Conservation (phyloP, 2,797 vertebrate species). For the Leptatherina wallacei region DNA sequence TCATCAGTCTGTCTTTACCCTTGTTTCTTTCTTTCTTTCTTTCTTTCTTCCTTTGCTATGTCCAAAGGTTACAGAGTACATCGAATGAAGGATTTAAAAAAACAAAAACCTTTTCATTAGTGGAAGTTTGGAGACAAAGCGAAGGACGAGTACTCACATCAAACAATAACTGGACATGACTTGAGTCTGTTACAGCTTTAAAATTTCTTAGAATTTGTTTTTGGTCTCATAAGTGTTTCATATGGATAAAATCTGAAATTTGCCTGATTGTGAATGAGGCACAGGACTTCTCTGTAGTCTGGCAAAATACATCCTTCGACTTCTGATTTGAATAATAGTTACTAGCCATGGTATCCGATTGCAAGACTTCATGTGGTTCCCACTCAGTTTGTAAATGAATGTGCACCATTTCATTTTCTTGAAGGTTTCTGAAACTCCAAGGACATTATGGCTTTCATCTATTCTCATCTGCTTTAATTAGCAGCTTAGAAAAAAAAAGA, state of each 20-base stretch:
- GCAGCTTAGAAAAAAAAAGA: not conserved
- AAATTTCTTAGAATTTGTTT: not conserved
- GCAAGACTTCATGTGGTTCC: not conserved
- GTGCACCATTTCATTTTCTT: not conserved
- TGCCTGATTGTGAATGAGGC: not conserved
- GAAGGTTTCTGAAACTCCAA: conserved; percentile 1
- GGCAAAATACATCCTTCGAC: not conserved
- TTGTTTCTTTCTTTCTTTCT: conserved; percentile 3
- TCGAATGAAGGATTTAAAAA: not conserved
- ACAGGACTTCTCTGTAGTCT: not conserved
- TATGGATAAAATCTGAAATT: not conserved
- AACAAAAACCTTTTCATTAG: not conserved
- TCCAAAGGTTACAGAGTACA: not conserved
- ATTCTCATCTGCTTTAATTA: not conserved
- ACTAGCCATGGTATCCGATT: not conserved
- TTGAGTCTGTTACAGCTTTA: not conserved
- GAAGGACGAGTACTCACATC: too few species aligned
- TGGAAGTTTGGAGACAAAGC: not conserved
- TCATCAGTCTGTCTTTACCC: conserved; percentile 34
- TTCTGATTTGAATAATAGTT: not conserved
- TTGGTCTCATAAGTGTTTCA: too few species aligned
- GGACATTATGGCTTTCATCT: not conserved
- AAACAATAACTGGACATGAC: too few species aligned
- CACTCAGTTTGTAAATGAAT: not conserved
- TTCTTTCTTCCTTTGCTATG: not conserved